phyloP scores from a whole-genome alignment of 2,888 invertebrate species.

The Temnothorax unifasciatus region DNA sequence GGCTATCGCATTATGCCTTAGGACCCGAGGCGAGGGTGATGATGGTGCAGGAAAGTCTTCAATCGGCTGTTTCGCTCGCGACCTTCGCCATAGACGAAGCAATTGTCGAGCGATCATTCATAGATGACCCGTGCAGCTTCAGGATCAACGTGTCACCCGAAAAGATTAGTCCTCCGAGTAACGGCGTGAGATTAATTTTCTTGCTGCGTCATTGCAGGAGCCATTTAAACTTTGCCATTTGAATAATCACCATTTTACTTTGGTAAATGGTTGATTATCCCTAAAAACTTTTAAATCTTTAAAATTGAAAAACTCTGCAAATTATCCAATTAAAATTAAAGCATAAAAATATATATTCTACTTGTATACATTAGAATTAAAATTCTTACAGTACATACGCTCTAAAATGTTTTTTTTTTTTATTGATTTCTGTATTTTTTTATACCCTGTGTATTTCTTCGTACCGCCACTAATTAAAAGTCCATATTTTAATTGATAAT shows the following conservation, averaged over 20 bases:
- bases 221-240: background rate
- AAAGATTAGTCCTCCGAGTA: constrained; percentile 43
- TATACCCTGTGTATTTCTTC: background rate
- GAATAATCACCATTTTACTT: constrained; percentile 7
- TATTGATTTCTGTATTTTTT: background rate
- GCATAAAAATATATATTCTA: background rate
- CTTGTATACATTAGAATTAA: background rate
- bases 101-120: constrained; percentile 44
- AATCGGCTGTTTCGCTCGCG: constrained; percentile 52
- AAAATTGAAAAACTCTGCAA: background rate
- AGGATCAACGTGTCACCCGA: constrained; percentile 51
- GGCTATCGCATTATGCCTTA: constrained; percentile 47
- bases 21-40: constrained; percentile 37
- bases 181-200: constrained; percentile 48
- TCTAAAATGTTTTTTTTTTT: background rate
- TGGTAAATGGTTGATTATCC: background rate
- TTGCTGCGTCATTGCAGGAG: constrained; percentile 16
- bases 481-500: background rate
- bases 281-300: background rate
- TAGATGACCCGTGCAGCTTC: constrained; percentile 29
- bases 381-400: background rate
- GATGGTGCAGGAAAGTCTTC: constrained; percentile 55
- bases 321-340: background rate
- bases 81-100: constrained; percentile 42
- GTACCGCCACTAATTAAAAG: background rate